Evolutionary conservation across 1,140 invertebrate genomes (phyloP).

Genomic region (Xylocopa sonorina): DNA sequence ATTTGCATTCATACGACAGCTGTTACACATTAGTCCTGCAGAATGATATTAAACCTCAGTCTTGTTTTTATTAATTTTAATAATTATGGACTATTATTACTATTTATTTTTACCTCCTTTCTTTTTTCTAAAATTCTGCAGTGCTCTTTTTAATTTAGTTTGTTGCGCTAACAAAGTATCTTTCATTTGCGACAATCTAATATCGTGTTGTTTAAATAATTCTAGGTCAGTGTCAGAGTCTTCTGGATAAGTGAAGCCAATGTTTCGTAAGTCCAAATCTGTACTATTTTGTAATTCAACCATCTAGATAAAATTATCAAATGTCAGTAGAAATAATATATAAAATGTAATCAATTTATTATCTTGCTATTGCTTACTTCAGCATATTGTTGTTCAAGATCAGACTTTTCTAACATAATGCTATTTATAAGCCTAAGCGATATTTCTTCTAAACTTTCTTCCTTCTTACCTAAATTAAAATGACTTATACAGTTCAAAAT

Average conservation of each 20-base stretch:
- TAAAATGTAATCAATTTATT: slow-evolving; percentile 20
- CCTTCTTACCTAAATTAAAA: slow-evolving; percentile 73
- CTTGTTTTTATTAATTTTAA: neutral
- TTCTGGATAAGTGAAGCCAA: slow-evolving; percentile 87
- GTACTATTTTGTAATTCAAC: slow-evolving; percentile 83
- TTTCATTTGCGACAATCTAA: slow-evolving; percentile 85
- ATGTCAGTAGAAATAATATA: neutral
- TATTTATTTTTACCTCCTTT: slow-evolving; percentile 70
- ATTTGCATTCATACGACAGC: slow-evolving; percentile 69
- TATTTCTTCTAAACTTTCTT: slow-evolving; percentile 89
- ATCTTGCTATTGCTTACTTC: slow-evolving; percentile 70
- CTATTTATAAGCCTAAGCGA: slow-evolving; percentile 87
- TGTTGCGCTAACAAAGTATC: slow-evolving; percentile 85
- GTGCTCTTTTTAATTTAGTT: slow-evolving; percentile 83
- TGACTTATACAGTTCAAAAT: no score
- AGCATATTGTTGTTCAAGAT: slow-evolving; percentile 86
- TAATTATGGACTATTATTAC: neutral
- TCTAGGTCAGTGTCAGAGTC: slow-evolving; percentile 84
- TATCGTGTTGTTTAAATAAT: slow-evolving; percentile 86
- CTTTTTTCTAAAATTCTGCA: slow-evolving; percentile 76
- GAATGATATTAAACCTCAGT: slow-evolving; percentile 35
- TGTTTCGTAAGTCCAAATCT: slow-evolving; percentile 83
- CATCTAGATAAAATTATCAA: slow-evolving; percentile 78
- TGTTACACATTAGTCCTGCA: slow-evolving; percentile 70
- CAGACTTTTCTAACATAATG: slow-evolving; percentile 86